Evolutionary conservation across 2,113 vertebrate species (phyloP).

Genomic region (Sclerurus mexicanus): DNA sequence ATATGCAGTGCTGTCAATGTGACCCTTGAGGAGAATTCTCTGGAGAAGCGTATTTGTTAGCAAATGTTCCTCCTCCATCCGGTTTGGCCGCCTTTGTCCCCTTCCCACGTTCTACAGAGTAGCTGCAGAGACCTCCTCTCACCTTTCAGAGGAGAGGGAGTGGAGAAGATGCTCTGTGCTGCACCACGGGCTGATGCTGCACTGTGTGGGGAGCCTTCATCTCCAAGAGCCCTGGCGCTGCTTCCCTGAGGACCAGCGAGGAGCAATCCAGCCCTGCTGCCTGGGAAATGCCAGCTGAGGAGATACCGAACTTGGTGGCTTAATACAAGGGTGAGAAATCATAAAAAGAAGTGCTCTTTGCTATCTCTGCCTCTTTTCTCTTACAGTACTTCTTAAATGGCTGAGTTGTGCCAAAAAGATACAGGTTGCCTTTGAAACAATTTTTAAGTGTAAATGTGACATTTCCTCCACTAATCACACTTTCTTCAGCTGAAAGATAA

Average conservation of each 20-base stretch:
- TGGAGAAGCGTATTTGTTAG: not conserved
- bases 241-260: not conserved
- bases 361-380: not conserved
- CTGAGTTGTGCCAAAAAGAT: not conserved
- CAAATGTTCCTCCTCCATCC: not conserved
- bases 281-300: not conserved
- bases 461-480: conserved; percentile 34
- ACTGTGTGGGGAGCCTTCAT: not conserved
- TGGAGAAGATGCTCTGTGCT: not conserved
- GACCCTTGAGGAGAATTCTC: not conserved
- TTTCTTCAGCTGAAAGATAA: not conserved
- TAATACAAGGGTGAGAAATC: not conserved
- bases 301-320: not conserved
- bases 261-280: not conserved
- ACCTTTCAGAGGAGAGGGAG: not conserved
- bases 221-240: not conserved
- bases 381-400: not conserved
- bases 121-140: not conserved
- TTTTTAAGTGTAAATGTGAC: conserved; percentile 30
- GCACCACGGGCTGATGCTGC: not conserved
- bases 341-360: not conserved
- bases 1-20: not conserved
- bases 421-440: not conserved
- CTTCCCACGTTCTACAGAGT: not conserved
- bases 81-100: not conserved